These are phyloP conservation scores for Phenganax stokvisi DNA, from an alignment of 92 coral and sea anemone species.

Conservation along the genomic window DNA sequence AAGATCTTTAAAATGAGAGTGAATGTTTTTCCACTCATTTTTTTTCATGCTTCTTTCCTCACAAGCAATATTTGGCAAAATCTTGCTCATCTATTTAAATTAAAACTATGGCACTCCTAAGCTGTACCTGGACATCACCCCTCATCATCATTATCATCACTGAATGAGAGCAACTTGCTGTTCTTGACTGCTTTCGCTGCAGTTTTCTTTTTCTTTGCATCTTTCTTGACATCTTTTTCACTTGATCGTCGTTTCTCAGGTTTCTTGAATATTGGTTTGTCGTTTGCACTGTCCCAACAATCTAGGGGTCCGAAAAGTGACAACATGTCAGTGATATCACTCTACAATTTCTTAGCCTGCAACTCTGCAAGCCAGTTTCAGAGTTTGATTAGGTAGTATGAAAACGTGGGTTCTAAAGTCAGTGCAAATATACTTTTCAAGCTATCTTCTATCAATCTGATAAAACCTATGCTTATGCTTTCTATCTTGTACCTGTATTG, in stretches of 20 bases:
- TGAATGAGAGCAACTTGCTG: conserved; percentile 75
- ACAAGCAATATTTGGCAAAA: too few species aligned
- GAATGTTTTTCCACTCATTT: too few species aligned
- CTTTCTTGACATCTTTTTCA: conserved; percentile 44
- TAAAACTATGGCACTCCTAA: not conserved
- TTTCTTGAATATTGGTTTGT: conserved; percentile 77
- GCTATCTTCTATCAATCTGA: too few species aligned
- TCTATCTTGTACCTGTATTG: not conserved
- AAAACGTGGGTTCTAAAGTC: too few species aligned
- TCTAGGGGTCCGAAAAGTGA: conserved; percentile 3
- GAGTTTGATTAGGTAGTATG: too few species aligned
- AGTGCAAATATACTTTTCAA: too few species aligned
- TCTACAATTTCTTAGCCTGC: too few species aligned
- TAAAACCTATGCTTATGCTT: too few species aligned
- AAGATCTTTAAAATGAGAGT: too few species aligned
- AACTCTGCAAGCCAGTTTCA: too few species aligned
- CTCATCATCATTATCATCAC: conserved; percentile 72
- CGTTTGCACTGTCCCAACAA: conserved; percentile 43
- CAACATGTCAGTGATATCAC: not conserved
- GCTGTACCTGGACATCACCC: not conserved
- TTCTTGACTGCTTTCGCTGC: conserved; percentile 62
- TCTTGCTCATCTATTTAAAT: not conserved
- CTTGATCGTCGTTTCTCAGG: conserved; percentile 73
- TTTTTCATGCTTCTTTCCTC: too few species aligned
- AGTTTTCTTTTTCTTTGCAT: conserved; percentile 58